Percentiles rank a stretch among this genome's conserved stretches.
Conservation (phyloP, 2,888 invertebrate species). For the Elaeidobius kamerunicus region DNA sequence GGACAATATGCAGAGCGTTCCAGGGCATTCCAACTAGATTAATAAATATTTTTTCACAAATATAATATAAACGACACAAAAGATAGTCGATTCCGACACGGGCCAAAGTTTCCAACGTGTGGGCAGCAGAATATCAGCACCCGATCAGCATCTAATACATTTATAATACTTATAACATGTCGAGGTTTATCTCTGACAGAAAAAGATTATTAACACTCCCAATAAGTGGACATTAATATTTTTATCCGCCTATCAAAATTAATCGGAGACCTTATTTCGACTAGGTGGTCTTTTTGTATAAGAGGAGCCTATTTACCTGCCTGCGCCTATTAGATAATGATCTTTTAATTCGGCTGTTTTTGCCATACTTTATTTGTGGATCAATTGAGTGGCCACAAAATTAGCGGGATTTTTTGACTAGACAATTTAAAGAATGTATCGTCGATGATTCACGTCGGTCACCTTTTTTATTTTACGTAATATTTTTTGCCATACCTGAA, state of each 20-base stretch:
- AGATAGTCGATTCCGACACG: constrained; percentile 1
- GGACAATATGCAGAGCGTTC: too few relatives aligned
- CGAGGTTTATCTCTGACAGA: constrained; percentile 17
- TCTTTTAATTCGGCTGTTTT: too few relatives aligned
- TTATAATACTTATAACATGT: constrained; percentile 15
- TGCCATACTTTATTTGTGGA: too few relatives aligned
- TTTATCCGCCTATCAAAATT: constrained; percentile 14
- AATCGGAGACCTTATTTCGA: constrained; percentile 15
- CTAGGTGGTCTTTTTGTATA: constrained; percentile 18
- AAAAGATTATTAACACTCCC: constrained; percentile 17
- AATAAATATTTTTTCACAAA: neutral
- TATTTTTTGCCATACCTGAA: too few relatives aligned
- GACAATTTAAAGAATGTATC: too few relatives aligned
- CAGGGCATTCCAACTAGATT: neutral
- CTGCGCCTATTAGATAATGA: too few relatives aligned
- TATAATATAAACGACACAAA: neutral
- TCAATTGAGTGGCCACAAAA: too few relatives aligned
- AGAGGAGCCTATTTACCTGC: neutral
- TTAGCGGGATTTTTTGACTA: too few relatives aligned
- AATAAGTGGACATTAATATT: constrained; percentile 19
- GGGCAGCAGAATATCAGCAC: constrained; percentile 15
- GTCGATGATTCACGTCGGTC: too few relatives aligned
- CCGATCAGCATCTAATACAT: constrained; percentile 14
- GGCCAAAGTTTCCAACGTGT: constrained; percentile 13
- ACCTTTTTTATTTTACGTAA: too few relatives aligned